phyloP scores from a whole-genome alignment of 2,113 vertebrate species.

The Tursiops truncatus region DNA sequence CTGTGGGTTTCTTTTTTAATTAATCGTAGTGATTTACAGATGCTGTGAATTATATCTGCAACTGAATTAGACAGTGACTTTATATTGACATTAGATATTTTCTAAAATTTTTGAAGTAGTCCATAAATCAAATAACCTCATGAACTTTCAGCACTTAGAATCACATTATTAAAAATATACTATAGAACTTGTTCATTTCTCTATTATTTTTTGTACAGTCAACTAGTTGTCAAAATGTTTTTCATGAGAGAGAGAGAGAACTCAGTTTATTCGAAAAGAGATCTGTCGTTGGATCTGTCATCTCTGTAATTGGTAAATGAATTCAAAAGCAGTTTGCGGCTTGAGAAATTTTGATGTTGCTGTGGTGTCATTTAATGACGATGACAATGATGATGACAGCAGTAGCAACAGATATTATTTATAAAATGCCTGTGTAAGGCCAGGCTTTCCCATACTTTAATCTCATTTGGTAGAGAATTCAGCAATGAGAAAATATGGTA shows the following conservation, averaged over 20 bases:
- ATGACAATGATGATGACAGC: not conserved
- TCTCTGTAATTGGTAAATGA: not conserved
- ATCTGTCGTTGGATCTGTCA: not conserved
- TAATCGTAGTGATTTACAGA: slow-evolving; percentile 2
- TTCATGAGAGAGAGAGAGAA: not conserved
- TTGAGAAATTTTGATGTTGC: not conserved
- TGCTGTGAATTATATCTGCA: not conserved
- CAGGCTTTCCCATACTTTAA: not conserved
- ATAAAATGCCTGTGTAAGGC: not conserved
- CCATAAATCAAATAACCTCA: not conserved
- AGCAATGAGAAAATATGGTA: not conserved
- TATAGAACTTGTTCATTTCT: not conserved
- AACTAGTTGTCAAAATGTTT: not conserved
- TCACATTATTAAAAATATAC: not conserved
- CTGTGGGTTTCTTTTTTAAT: not conserved
- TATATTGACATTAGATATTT: not conserved
- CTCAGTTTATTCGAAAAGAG: not conserved
- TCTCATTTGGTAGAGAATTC: not conserved
- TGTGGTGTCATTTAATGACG: not conserved
- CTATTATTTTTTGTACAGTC: not conserved
- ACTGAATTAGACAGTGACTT: slow-evolving; percentile 13
- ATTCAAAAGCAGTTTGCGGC: not conserved
- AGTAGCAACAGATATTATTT: not conserved
- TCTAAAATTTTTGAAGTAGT: not conserved
- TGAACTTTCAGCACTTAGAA: not conserved